Conservation (phyloP, 2,888 invertebrate genomes). For the Cheilosia impressa region DNA sequence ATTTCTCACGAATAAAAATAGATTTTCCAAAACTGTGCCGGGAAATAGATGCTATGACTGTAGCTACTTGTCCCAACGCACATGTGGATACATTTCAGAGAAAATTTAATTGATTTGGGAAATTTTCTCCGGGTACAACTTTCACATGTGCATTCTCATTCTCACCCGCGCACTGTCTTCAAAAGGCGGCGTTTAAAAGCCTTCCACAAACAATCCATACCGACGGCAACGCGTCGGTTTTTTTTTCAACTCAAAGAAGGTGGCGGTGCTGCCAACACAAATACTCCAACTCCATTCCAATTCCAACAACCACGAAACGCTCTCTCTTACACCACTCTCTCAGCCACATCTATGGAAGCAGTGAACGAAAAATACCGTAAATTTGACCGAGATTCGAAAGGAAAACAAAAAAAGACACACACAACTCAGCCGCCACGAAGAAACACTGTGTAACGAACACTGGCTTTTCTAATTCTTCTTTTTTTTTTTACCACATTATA, state of each 20-base stretch:
- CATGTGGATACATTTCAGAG: background rate
- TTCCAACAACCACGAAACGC: slow-evolving; percentile 4
- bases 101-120: background rate
- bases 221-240: too few relatives aligned
- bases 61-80: background rate
- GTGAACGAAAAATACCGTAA: slow-evolving; percentile 24
- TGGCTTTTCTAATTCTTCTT: slow-evolving; percentile 33
- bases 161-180: slow-evolving; percentile 58
- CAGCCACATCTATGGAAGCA: slow-evolving; percentile 63
- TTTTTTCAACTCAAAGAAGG: background rate
- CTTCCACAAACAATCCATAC: background rate
- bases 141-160: slow-evolving; percentile 59
- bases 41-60: background rate
- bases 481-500: slow-evolving; percentile 21
- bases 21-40: slow-evolving; percentile 17
- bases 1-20: slow-evolving; percentile 13
- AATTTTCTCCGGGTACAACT: slow-evolving; percentile 47
- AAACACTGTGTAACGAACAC: slow-evolving; percentile 44
- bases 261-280: slow-evolving; percentile 35
- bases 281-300: slow-evolving; percentile 1
- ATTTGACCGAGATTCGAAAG: slow-evolving; percentile 69
- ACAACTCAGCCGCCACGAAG: slow-evolving; percentile 37
- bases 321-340: slow-evolving; percentile 59
- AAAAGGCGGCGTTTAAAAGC: slow-evolving; percentile 54
- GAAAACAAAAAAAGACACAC: slow-evolving; percentile 41